These are phyloP conservation scores for Oxyruncus cristatus DNA, from an alignment of 2,113 vertebrate genomes.

Conservation along the genomic window DNA sequence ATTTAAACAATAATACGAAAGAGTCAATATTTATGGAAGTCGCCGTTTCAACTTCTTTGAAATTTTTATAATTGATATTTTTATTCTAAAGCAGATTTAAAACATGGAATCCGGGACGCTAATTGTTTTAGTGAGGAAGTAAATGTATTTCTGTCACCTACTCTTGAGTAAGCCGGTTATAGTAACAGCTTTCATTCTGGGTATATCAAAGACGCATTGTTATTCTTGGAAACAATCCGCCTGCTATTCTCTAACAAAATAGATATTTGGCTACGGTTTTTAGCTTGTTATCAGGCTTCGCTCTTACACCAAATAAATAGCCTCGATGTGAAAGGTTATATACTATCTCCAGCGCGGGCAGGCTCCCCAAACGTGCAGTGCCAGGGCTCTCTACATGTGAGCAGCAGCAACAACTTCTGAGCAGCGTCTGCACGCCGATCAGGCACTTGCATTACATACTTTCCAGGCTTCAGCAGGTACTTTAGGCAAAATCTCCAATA, in stretches of 20 bases:
- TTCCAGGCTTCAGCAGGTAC: neutral
- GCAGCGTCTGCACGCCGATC: neutral
- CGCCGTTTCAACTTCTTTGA: neutral
- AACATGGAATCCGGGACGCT: neutral
- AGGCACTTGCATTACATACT: neutral
- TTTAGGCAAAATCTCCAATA: neutral
- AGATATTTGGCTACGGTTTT: slow-evolving; percentile 66
- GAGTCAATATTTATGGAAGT: neutral
- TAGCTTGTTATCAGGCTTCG: slow-evolving; percentile 51
- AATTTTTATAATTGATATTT: neutral
- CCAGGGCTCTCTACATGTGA: neutral
- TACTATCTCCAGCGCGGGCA: neutral
- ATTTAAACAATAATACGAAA: neutral
- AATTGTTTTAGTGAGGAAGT: slow-evolving; percentile 27
- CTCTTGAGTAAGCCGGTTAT: slow-evolving; percentile 45
- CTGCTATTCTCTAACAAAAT: slow-evolving; percentile 57
- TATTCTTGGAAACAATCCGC: slow-evolving; percentile 64
- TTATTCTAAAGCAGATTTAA: slow-evolving; percentile 21
- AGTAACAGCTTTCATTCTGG: slow-evolving; percentile 52
- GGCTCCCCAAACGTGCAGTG: neutral
- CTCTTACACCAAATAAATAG: slow-evolving; percentile 53
- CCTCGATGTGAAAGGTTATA: slow-evolving; percentile 43
- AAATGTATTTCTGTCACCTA: slow-evolving; percentile 37
- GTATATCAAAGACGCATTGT: slow-evolving; percentile 58
- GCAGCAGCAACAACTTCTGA: neutral